These are phyloP conservation scores for Zaprionus gabonicus DNA, from an alignment of 1,140 invertebrate species.

Conservation along the genomic window DNA sequence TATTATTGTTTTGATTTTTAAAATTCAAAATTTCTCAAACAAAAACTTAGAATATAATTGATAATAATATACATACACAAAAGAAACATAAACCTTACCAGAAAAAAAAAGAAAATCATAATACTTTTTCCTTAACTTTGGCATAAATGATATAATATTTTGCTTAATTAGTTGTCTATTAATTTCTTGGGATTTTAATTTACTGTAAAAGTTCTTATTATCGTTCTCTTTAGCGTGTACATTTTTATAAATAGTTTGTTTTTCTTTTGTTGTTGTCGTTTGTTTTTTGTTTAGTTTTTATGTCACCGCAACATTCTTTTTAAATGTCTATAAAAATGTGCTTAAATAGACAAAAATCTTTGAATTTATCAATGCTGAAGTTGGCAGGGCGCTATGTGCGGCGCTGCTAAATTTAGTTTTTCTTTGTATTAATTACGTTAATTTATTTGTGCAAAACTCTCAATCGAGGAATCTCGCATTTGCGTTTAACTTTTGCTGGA, in stretches of 20 bases:
- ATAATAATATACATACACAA: slow-evolving; percentile 10
- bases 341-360: slow-evolving; percentile 82
- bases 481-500: slow-evolving; percentile 83
- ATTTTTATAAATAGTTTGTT: slow-evolving; percentile 74
- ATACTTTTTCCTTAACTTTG: slow-evolving; percentile 26
- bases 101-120: slow-evolving; percentile 6
- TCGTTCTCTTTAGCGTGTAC: slow-evolving; percentile 78
- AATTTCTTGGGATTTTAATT: slow-evolving; percentile 51
- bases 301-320: slow-evolving; percentile 46
- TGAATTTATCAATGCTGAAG: slow-evolving; percentile 58
- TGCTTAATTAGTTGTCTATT: slow-evolving; percentile 42
- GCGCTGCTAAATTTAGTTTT: slow-evolving; percentile 45
- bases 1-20: slow-evolving; percentile 32
- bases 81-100: slow-evolving; percentile 1
- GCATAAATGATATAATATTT: slow-evolving; percentile 41
- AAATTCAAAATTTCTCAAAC: slow-evolving; percentile 39
- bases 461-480: slow-evolving; percentile 69
- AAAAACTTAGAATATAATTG: slow-evolving; percentile 13
- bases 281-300: slow-evolving; percentile 29
- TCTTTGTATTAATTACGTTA: slow-evolving; percentile 50
- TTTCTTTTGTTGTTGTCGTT: slow-evolving; percentile 1
- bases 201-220: slow-evolving; percentile 79
- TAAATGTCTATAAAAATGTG: slow-evolving; percentile 82
- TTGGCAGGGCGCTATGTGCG: slow-evolving; percentile 31
- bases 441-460: slow-evolving; percentile 67